phyloP scores from a whole-genome alignment of 2,888 invertebrate species.

The Cataglyphis livida region DNA sequence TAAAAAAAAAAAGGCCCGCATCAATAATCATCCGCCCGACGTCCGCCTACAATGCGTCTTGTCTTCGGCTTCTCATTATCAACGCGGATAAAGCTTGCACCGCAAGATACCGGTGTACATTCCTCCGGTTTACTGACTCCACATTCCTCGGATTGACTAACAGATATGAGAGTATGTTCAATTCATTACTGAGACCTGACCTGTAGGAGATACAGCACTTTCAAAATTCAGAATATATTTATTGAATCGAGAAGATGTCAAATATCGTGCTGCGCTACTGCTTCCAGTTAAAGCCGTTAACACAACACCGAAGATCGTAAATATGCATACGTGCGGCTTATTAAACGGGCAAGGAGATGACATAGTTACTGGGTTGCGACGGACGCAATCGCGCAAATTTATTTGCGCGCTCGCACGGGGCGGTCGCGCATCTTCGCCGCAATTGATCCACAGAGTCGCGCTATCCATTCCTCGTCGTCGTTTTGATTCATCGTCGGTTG shows the following conservation, averaged over 20 bases:
- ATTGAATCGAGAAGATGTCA: slow-evolving; percentile 28
- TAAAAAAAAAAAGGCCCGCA: neutral
- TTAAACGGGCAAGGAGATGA: slow-evolving; percentile 33
- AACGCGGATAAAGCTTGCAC: slow-evolving; percentile 20
- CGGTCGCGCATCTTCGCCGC: slow-evolving; percentile 6
- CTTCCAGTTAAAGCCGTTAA: neutral
- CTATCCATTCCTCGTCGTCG: slow-evolving; percentile 1
- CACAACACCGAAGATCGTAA: slow-evolving; percentile 17
- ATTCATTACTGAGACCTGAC: slow-evolving; percentile 22
- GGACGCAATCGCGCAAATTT: slow-evolving; percentile 52
- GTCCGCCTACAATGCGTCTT: slow-evolving; percentile 28
- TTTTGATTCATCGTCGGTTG: slow-evolving; percentile 33
- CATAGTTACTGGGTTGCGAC: slow-evolving; percentile 27
- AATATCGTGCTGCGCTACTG: slow-evolving; percentile 24
- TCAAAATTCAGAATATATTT: slow-evolving; percentile 40
- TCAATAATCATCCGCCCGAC: slow-evolving; percentile 11
- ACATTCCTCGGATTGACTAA: slow-evolving; percentile 40
- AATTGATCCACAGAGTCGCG: slow-evolving; percentile 8
- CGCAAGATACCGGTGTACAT: slow-evolving; percentile 27
- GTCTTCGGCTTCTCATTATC: slow-evolving; percentile 41
- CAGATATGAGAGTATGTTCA: slow-evolving; percentile 27
- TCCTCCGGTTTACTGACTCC: slow-evolving; percentile 30
- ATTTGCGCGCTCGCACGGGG: slow-evolving; percentile 45
- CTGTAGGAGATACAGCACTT: slow-evolving; percentile 15
- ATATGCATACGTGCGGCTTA: slow-evolving; percentile 27